phyloP scores from a whole-genome alignment of 2,888 invertebrate genomes.

The Plutella xylostella region DNA sequence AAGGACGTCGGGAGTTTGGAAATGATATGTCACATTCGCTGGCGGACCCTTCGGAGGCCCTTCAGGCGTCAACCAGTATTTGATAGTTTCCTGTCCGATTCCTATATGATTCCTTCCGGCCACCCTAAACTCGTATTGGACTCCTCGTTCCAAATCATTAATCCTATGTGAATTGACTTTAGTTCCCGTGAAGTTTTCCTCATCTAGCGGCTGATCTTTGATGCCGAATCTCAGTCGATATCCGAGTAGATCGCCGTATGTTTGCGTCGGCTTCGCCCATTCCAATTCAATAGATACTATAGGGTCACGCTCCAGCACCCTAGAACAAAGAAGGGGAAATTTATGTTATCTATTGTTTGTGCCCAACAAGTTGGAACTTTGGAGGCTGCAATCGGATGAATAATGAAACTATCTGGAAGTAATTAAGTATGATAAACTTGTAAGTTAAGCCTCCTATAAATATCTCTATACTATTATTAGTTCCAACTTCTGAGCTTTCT shows the following conservation, averaged over 20 bases:
- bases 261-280: constrained; percentile 91
- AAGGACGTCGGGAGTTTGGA: constrained; percentile 93
- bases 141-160: constrained; percentile 88
- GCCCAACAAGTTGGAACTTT: background rate
- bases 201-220: constrained; percentile 81
- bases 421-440: too few relatives aligned
- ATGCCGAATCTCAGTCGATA: constrained; percentile 90
- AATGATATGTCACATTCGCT: constrained; percentile 84
- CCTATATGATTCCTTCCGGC: constrained; percentile 96
- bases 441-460: too few relatives aligned
- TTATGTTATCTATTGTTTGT: background rate
- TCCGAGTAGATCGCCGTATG: constrained; percentile 89
- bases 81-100: constrained; percentile 93
- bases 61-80: constrained; percentile 93
- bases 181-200: constrained; percentile 77
- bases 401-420: too few relatives aligned
- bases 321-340: constrained; percentile 39
- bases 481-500: too few relatives aligned
- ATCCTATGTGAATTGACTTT: constrained; percentile 79
- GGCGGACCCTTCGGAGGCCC: constrained; percentile 92
- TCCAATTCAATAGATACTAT: constrained; percentile 91
- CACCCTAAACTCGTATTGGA: constrained; percentile 96
- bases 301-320: constrained; percentile 87
- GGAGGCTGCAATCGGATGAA: too few relatives aligned
- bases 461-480: too few relatives aligned